phyloP scores from a whole-genome alignment of 2,113 vertebrate species.

The Fregetta grallaria region DNA sequence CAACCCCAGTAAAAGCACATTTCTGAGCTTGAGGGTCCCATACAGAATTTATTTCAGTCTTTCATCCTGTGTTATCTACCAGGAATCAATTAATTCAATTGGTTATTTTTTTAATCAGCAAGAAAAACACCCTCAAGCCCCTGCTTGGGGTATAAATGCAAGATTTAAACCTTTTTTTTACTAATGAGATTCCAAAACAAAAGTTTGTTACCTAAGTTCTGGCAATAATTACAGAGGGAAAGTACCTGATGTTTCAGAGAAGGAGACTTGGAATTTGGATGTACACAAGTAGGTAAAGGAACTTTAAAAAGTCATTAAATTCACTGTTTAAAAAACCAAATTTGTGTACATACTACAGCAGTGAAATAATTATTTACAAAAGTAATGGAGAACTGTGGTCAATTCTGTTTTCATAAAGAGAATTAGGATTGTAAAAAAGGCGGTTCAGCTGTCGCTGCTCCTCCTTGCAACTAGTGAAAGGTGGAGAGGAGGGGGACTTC shows the following conservation, averaged over 20 bases:
- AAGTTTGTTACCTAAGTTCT: background rate
- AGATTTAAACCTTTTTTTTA: background rate
- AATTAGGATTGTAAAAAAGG: background rate
- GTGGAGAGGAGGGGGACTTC: background rate
- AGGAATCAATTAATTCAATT: background rate
- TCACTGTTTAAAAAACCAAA: background rate
- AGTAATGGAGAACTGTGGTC: background rate
- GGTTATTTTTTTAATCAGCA: background rate
- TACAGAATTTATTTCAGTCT: background rate
- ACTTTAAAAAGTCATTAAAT: background rate
- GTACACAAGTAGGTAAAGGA: background rate
- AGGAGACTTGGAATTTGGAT: background rate
- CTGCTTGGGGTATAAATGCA: background rate
- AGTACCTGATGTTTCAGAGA: background rate
- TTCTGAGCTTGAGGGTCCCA: background rate
- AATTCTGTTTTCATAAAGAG: background rate
- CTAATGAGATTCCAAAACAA: background rate
- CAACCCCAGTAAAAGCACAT: background rate
- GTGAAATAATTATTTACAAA: slow-evolving; percentile 22
- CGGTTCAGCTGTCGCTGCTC: background rate
- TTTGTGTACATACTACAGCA: background rate
- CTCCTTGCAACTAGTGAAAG: background rate
- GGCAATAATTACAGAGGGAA: background rate
- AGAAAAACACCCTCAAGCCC: background rate
- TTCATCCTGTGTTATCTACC: background rate